Percentiles rank a stretch among this genome's conserved stretches.
These are phyloP conservation scores for Chymomyza amoena DNA, from an alignment of 2,888 invertebrate species.

Conservation along the genomic window DNA sequence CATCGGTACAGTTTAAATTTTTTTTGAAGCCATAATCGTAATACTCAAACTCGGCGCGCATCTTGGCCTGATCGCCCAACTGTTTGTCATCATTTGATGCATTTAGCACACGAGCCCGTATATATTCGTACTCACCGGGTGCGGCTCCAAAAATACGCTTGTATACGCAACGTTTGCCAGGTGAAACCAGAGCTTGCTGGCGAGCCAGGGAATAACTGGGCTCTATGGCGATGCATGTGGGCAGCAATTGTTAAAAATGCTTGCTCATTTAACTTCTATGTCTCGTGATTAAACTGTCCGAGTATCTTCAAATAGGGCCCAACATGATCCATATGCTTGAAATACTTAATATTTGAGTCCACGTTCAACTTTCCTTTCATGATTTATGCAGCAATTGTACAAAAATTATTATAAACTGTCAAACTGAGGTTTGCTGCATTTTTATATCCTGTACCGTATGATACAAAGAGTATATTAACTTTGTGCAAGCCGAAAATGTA, in stretches of 20 bases:
- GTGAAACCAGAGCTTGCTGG: slow-evolving; percentile 63
- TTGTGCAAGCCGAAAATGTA: too few species aligned
- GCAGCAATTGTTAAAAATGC: slow-evolving; percentile 68
- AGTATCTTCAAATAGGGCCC: slow-evolving; percentile 85
- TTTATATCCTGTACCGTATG: too few species aligned
- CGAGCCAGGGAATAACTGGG: slow-evolving; percentile 64
- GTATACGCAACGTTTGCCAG: slow-evolving; percentile 71
- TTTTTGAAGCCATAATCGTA: too few species aligned
- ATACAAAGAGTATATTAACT: too few species aligned
- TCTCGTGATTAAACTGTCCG: slow-evolving; percentile 81
- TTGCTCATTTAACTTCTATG: slow-evolving; percentile 67
- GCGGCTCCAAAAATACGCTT: slow-evolving; percentile 78
- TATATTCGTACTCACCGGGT: slow-evolving; percentile 68
- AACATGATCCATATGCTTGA: slow-evolving; percentile 82
- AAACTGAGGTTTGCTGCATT: too few species aligned
- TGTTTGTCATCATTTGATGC: slow-evolving; percentile 41
- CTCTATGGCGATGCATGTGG: slow-evolving; percentile 69
- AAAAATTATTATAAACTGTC: too few species aligned
- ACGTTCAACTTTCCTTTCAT: slow-evolving; percentile 50
- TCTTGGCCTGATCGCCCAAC: slow-evolving; percentile 75
- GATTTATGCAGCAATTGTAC: slow-evolving; percentile 39
- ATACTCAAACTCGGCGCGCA: slow-evolving; percentile 84
- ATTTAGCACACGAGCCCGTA: slow-evolving; percentile 78
- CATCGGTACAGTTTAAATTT: too few species aligned
- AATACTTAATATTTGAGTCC: slow-evolving; percentile 40